Evolutionary conservation across 2,113 vertebrate genomes (phyloP), one percentile per base, ranked within the genome.

Genomic region (Pagrus major): DNA sequence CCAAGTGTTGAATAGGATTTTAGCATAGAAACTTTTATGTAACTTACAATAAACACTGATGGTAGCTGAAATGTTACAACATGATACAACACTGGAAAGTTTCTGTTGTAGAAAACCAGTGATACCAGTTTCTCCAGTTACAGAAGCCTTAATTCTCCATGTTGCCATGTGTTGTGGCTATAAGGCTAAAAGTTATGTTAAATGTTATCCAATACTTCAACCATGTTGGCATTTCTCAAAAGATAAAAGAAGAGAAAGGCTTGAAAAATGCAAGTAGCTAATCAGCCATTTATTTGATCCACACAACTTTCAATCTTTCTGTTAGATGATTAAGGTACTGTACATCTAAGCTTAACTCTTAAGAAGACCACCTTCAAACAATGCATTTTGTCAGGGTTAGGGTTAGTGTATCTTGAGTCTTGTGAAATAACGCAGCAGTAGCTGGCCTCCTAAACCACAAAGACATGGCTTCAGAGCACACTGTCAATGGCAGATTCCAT

Each of bases 261-360:
- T 49, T 14, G 27, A 44, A 9, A 39, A 31, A n/a, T 23, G 12
- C 20, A 23, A 61, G 21, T 10, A 42, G 27, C 55, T 44, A 46
- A 60, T 67, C 3, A 27, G 44, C 35, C 10, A 33, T 11, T 52
- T 20, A 20, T 80, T 44, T 61, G 27, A 80, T 59, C 37, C 15
- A 41, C n/a, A 20, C 9, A 76, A 41, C 49, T 42, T 51, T 61
- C 6, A 14, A 49, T 80, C 33, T 51, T n/a, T 66, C 21, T 18
- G 14, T 1, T 4, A n/a, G 42, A 71, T 44, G 25, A 46, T 69
- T 69, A 0, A 5, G 23, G 49, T 23, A 23, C 0, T 47, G 39
- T 33, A 55, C 73, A 56, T 56, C 39, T 56, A 47, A 31, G 21
- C 2, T 44, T 5, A 46, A 55, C 41, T 56, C 20, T 42, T 31